These are phyloP conservation scores for Andrena camellia DNA, from an alignment of 2,888 invertebrate genomes.

Conservation along the genomic window DNA sequence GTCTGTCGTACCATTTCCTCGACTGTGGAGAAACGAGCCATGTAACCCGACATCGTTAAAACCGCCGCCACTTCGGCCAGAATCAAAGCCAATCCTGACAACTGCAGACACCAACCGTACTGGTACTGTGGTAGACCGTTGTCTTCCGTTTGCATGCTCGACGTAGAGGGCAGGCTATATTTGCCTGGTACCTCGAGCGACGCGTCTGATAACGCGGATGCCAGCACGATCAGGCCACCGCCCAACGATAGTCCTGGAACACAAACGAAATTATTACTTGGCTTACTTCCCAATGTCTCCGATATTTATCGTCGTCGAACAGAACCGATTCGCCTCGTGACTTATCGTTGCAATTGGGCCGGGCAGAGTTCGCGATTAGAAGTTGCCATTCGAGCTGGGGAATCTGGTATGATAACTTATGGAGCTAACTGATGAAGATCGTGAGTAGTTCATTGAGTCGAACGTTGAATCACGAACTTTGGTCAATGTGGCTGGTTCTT, in stretches of 20 bases:
- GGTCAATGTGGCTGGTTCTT: not conserved
- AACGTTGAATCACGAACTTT: conserved; percentile 6
- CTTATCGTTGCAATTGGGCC: conserved; percentile 22
- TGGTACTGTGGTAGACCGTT: conserved; percentile 85
- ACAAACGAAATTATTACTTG: conserved; percentile 67
- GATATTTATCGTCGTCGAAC: conserved; percentile 46
- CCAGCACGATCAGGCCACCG: conserved; percentile 87
- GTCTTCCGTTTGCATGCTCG: conserved; percentile 79
- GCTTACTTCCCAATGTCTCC: conserved; percentile 38
- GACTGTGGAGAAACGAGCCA: conserved; percentile 87
- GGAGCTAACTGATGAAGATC: conserved; percentile 26
- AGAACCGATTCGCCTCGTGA: conserved; percentile 21
- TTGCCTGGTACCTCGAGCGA: conserved; percentile 85
- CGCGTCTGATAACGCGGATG: conserved; percentile 88
- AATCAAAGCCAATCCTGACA: conserved; percentile 87
- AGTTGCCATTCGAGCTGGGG: not conserved
- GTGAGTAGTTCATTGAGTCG: conserved; percentile 1
- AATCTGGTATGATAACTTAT: conserved; percentile 21
- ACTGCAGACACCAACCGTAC: conserved; percentile 89
- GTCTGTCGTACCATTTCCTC: conserved; percentile 87
- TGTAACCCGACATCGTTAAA: conserved; percentile 87
- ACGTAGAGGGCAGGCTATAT: conserved; percentile 78
- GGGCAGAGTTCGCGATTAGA: not conserved
- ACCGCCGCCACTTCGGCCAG: conserved; percentile 88
- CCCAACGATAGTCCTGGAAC: conserved; percentile 87